Evolutionary conservation across 2,888 invertebrate species (phyloP).

Genomic region (Hypomecis punctinalis): DNA sequence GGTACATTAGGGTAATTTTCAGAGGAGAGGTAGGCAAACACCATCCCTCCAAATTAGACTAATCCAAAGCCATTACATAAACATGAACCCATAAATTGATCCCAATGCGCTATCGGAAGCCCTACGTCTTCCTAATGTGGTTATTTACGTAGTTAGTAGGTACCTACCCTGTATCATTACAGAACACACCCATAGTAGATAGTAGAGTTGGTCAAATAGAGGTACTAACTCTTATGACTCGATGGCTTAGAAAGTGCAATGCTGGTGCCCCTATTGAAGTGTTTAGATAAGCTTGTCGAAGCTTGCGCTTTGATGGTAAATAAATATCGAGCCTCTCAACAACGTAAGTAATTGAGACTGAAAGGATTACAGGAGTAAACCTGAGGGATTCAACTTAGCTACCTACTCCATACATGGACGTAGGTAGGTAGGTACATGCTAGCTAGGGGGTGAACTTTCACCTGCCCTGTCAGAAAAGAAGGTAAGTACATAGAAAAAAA

Average conservation of each 20-base stretch:
- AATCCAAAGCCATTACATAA: slow-evolving; percentile 17
- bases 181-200: background rate
- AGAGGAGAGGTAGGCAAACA: background rate
- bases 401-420: background rate
- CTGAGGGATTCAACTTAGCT: slow-evolving; percentile 39
- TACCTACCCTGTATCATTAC: background rate
- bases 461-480: background rate
- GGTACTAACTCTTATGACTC: background rate
- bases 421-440: no score
- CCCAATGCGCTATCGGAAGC: slow-evolving; percentile 46
- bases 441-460: background rate
- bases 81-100: slow-evolving; percentile 24
- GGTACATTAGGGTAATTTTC: background rate
- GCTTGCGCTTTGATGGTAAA: slow-evolving; percentile 61
- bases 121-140: slow-evolving; percentile 61
- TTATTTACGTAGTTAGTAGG: slow-evolving; percentile 44
- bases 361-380: slow-evolving; percentile 56
- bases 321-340: slow-evolving; percentile 65
- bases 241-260: background rate
- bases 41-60: slow-evolving; percentile 12
- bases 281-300: slow-evolving; percentile 20
- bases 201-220: background rate
- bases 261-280: background rate
- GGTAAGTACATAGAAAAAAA: no score
- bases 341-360: slow-evolving; percentile 43